phyloP scores from a whole-genome alignment of 2,888 invertebrate species.

The Yponomeuta sedellus region DNA sequence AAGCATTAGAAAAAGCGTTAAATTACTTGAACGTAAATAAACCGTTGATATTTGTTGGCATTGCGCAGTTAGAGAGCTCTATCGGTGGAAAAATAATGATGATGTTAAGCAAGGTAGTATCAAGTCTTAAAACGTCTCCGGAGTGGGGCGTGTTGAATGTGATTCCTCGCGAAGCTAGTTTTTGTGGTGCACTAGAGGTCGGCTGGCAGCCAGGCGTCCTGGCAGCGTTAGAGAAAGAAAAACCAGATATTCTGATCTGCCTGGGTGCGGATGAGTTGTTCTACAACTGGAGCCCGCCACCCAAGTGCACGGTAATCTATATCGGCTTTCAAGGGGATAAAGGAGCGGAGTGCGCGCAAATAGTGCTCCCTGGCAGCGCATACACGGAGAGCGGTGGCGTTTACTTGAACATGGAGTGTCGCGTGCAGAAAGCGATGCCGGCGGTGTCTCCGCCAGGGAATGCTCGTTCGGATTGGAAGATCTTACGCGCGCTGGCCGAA shows the following conservation, averaged over 20 bases:
- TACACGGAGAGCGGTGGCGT: conserved; percentile 97
- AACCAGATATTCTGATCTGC: conserved; percentile 88
- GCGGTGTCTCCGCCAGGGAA: conserved; percentile 94
- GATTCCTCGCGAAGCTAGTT: conserved; percentile 92
- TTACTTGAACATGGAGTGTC: conserved; percentile 97
- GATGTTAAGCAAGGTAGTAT: conserved; percentile 29
- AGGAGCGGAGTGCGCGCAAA: conserved; percentile 92
- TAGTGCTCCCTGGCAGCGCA: conserved; percentile 95
- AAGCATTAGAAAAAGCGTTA: conserved; percentile 29
- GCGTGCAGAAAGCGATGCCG: conserved; percentile 90
- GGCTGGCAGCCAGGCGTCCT: conserved; percentile 89
- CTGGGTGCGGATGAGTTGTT: conserved; percentile 94
- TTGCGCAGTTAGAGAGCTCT: conserved; percentile 39
- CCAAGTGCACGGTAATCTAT: conserved; percentile 90
- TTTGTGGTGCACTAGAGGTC: conserved; percentile 95
- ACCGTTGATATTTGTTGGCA: conserved; percentile 57
- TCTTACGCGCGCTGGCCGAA: conserved; percentile 78
- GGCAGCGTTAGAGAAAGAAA: conserved; percentile 70
- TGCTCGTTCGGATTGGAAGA: conserved; percentile 98
- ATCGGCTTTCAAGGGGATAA: conserved; percentile 95
- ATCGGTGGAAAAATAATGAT: conserved; percentile 36
- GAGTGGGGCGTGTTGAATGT: conserved; percentile 84
- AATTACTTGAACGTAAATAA: conserved; percentile 38
- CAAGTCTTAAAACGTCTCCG: conserved; percentile 20
- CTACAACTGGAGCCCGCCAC: conserved; percentile 84